phyloP scores from a whole-genome alignment of 2,888 invertebrate species.

The Toxonevra muliebris region DNA sequence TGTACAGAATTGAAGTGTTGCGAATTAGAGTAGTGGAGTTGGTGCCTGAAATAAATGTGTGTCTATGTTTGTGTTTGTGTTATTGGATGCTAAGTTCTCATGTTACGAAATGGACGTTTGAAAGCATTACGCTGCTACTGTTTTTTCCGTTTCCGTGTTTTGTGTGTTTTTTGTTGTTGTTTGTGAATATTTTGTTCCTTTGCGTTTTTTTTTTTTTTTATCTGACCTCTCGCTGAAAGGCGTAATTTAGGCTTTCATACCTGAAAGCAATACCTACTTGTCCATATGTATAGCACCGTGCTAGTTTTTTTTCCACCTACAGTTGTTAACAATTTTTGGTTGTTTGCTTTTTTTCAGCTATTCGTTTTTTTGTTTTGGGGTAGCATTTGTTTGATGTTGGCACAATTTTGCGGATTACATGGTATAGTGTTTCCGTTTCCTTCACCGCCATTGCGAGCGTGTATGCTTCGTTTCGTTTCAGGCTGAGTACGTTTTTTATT shows the following conservation, averaged over 20 bases:
- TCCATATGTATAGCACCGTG: not conserved
- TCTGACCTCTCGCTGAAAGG: not conserved
- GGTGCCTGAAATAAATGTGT: not conserved
- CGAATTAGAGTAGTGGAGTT: not conserved
- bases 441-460: slow-evolving; percentile 28
- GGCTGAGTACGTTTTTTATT: not conserved
- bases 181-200: slow-evolving; percentile 7
- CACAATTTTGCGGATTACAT: slow-evolving; percentile 32
- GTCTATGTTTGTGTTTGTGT: slow-evolving; percentile 4
- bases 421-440: slow-evolving; percentile 26
- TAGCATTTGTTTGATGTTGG: slow-evolving; percentile 20
- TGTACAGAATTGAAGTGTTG: not conserved
- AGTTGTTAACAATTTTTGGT: not conserved
- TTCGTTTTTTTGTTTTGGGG: slow-evolving; percentile 4
- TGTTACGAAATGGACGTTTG: slow-evolving; percentile 11
- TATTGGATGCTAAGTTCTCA: not conserved
- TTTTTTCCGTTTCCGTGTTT: not conserved
- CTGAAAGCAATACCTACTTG: not conserved
- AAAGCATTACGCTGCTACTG: slow-evolving; percentile 19
- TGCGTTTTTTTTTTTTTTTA: not conserved
- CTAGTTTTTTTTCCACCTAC: not conserved
- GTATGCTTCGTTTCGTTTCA: not conserved
- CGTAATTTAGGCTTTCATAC: slow-evolving; percentile 6
- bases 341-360: slow-evolving; percentile 8
- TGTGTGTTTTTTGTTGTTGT: not conserved